Evolutionary conservation across 2,888 invertebrate genomes (phyloP), one percentile per base, ranked within the genome.

Genomic region (Galerucella pusilla): DNA sequence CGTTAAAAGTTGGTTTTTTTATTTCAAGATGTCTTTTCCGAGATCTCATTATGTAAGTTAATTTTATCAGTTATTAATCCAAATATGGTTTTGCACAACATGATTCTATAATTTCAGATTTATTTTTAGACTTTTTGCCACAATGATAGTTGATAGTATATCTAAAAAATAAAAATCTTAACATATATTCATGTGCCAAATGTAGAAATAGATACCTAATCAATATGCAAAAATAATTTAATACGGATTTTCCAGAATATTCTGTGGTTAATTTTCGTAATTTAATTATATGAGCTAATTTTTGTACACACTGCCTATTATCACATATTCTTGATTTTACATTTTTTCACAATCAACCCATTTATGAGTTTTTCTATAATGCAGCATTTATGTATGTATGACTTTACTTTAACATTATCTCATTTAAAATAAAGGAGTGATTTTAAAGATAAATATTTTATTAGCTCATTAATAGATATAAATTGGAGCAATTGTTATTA

Each of bases 21-120:
- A 52, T 70, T 63, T 20, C 54, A 67, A 52, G 54, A 74, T 74
- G 74, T 70, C 74, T 60, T 75, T 71, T 71, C 70, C 70, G 25
- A 67, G 61, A 25, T 75, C 75, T 46, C 71, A 72, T 71, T 80
- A 74, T 79, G 78, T 80, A 71, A 75, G 82, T 84, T 14, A 46
- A 49, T 66, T 49, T 52, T 14, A n/a, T 52, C 16, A n/a, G 16
- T 46, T 67, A 54, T 52, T 67, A 49, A 54, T 25, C 49, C 35
- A 35, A 67, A 67, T 67, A 54, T 54, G 49, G 28, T 54, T 67
- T 49, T 67, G 20, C 52, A 25, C 52, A 67, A 28, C 63, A 64
- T 63, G 70, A 52, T 64, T 61, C 61, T 69, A 42, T 52, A 64
- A 52, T 69, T 69, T 70, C 42, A 60, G 16, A 59, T 45, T 60